Conservation (phyloP, 2,888 invertebrate species). For the Poecilobothrus nobilitatus region DNA sequence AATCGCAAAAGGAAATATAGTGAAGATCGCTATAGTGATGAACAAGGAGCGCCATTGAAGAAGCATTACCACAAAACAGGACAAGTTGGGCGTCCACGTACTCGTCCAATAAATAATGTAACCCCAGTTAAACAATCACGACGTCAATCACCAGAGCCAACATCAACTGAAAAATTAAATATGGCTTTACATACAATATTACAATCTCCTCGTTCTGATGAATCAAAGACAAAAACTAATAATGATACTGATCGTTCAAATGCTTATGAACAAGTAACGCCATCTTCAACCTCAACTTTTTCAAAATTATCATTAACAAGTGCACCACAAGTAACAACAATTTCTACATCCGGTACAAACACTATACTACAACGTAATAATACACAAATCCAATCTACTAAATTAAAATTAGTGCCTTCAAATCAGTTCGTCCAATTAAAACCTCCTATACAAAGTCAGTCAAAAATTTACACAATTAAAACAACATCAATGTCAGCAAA, state of each 20-base stretch:
- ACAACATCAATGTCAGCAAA: constrained; percentile 25
- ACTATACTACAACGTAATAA: not conserved
- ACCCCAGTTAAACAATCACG: constrained; percentile 21
- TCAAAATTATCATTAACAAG: constrained; percentile 16
- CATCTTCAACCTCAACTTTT: constrained; percentile 22
- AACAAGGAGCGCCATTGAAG: not conserved
- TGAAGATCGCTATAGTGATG: not conserved
- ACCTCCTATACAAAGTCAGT: constrained; percentile 32
- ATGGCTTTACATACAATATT: constrained; percentile 42
- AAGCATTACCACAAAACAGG: not conserved
- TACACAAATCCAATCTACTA: constrained; percentile 29
- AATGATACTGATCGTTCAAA: constrained; percentile 25
- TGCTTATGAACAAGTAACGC: constrained; percentile 31
- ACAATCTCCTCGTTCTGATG: constrained; percentile 33
- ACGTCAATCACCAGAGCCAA: constrained; percentile 28
- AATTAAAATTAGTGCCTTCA: constrained; percentile 42
- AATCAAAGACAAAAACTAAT: constrained; percentile 24
- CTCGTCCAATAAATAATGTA: constrained; percentile 30
- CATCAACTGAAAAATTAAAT: constrained; percentile 37
- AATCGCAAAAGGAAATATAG: constrained; percentile 22
- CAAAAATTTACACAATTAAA: constrained; percentile 40
- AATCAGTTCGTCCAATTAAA: constrained; percentile 42
- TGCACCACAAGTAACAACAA: constrained; percentile 12
- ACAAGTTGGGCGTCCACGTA: constrained; percentile 48
- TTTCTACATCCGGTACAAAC: not conserved